These are phyloP conservation scores for Ganaspis sp. DNA, from an alignment of 1,140 invertebrate genomes.

Conservation along the genomic window DNA sequence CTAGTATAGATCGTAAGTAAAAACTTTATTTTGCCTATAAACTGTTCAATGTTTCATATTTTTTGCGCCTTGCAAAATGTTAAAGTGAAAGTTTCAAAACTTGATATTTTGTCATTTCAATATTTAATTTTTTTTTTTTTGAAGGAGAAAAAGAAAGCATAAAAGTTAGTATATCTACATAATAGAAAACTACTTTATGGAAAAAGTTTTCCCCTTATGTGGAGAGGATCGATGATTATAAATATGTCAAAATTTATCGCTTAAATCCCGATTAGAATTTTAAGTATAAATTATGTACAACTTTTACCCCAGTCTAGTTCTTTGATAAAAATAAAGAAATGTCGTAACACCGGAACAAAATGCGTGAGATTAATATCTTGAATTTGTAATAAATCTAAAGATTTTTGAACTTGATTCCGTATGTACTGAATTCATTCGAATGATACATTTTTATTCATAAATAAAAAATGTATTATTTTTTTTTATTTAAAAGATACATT, in stretches of 20 bases:
- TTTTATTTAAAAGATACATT: no score
- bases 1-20: no score
- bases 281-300: background rate
- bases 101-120: no score
- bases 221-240: constrained; percentile 2
- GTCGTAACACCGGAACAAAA: background rate
- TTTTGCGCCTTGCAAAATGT: no score
- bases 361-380: constrained; percentile 16
- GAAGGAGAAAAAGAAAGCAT: no score
- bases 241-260: constrained; percentile 5
- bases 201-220: background rate
- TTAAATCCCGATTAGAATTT: constrained; percentile 10
- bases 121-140: background rate
- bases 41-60: no score
- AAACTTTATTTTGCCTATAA: no score
- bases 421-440: background rate
- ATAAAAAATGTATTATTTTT: no score
- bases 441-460: no score
- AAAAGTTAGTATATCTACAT: background rate
- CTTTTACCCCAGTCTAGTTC: background rate
- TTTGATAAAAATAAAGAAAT: constrained; percentile 6
- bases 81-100: no score
- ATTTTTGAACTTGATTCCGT: background rate
- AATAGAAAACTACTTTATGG: background rate
- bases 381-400: constrained; percentile 8